phyloP scores from a whole-genome alignment of 2,888 invertebrate genomes.

The Hymenopus coronatus region DNA sequence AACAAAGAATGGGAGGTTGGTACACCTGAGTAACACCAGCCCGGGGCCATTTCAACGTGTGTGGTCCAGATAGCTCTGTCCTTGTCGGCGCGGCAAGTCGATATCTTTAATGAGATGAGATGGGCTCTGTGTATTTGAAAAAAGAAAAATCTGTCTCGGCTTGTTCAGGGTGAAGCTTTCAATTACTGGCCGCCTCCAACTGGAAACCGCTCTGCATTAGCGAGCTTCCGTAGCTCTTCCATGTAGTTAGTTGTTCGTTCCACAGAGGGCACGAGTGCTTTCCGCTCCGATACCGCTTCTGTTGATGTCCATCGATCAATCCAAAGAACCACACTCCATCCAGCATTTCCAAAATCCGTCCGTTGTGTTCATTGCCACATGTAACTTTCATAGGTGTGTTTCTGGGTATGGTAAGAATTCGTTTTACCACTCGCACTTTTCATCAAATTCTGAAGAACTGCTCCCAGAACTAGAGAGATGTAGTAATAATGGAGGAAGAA shows the following conservation, averaged over 20 bases:
- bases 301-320: background rate
- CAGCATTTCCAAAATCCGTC: too few species aligned
- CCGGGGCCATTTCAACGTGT: conserved; percentile 8
- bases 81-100: background rate
- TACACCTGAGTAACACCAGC: background rate
- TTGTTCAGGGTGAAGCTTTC: background rate
- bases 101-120: background rate
- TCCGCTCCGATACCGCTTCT: background rate
- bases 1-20: background rate
- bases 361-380: too few species aligned
- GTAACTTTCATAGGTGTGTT: too few species aligned
- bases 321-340: background rate
- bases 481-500: too few species aligned
- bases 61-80: conserved; percentile 1
- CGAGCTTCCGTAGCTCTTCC: background rate
- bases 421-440: too few species aligned
- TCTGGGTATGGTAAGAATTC: too few species aligned
- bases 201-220: background rate
- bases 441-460: too few species aligned
- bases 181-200: background rate
- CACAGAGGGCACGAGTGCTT: background rate
- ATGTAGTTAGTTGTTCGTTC: background rate
- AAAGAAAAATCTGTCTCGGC: background rate
- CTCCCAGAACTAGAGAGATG: too few species aligned
- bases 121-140: background rate